phyloP scores from a whole-genome alignment of 2,888 invertebrate genomes.

The Ormyrus rosae region DNA sequence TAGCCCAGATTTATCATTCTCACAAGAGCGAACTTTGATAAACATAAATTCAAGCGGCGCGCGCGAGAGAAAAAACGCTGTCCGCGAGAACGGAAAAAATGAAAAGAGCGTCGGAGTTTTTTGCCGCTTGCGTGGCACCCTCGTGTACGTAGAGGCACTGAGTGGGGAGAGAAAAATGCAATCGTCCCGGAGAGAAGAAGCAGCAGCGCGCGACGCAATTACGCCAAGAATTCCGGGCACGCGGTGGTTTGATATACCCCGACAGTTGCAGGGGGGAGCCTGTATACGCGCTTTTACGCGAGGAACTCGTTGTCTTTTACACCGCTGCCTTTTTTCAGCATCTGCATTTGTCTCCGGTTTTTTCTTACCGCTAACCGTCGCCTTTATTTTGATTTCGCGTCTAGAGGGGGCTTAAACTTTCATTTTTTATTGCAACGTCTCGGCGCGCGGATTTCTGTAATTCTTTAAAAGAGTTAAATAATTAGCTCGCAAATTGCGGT shows the following conservation, averaged over 20 bases:
- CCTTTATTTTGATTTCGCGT: too few relatives aligned
- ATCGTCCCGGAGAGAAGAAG: slow-evolving; percentile 62
- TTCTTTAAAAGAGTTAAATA: too few relatives aligned
- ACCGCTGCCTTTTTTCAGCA: background rate
- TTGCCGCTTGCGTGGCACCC: background rate
- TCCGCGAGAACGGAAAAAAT: background rate
- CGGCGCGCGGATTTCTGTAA: too few relatives aligned
- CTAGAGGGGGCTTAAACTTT: too few relatives aligned
- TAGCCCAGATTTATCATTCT: slow-evolving; percentile 33
- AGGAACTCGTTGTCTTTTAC: slow-evolving; percentile 63
- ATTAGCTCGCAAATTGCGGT: too few relatives aligned
- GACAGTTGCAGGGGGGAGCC: background rate
- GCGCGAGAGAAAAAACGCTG: background rate
- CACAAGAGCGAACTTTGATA: slow-evolving; percentile 33
- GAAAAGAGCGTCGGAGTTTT: slow-evolving; percentile 1
- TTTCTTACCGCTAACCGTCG: too few relatives aligned
- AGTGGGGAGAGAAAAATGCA: slow-evolving; percentile 64
- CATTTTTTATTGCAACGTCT: too few relatives aligned
- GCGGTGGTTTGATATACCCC: slow-evolving; percentile 67
- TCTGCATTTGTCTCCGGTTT: too few relatives aligned
- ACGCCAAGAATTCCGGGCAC: slow-evolving; percentile 72
- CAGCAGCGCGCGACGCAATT: slow-evolving; percentile 69
- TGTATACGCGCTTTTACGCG: slow-evolving; percentile 57
- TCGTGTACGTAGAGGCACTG: background rate
- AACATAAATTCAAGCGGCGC: slow-evolving; percentile 39